Evolutionary conservation across 2,888 invertebrate genomes (phyloP).

Genomic region (Drosophila quasianomalipes): DNA sequence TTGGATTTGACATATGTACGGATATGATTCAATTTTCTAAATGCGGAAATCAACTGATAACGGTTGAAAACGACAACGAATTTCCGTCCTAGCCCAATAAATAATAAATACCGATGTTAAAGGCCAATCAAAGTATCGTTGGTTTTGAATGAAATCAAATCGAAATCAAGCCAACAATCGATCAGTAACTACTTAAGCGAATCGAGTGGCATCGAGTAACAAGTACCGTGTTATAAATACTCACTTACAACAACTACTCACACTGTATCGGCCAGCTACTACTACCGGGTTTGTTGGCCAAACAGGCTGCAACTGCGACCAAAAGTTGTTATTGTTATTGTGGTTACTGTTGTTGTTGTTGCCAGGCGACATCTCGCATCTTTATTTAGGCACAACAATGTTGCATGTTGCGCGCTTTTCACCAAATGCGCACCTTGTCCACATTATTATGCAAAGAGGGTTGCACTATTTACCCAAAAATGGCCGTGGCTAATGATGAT

Average conservation of each 20-base stretch:
- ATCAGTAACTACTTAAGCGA: conserved; percentile 17
- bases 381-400: conserved; percentile 80
- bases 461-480: conserved; percentile 85
- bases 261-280: conserved; percentile 11
- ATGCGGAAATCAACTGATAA: background rate
- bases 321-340: conserved; percentile 50
- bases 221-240: conserved; percentile 13
- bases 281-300: conserved; percentile 72
- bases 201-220: conserved; percentile 8
- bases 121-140: background rate
- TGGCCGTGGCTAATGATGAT: conserved; percentile 84
- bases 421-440: conserved; percentile 78
- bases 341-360: conserved; percentile 22
- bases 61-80: background rate
- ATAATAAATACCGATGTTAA: background rate
- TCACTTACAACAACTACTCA: background rate
- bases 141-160: background rate
- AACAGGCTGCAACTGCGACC: conserved; percentile 40
- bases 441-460: conserved; percentile 86
- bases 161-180: conserved; percentile 2
- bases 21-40: background rate
- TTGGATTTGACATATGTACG: background rate
- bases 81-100: conserved; percentile 2
- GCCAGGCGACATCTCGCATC: conserved; percentile 65
- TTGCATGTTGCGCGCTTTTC: conserved; percentile 79